Evolutionary conservation across 2,113 vertebrate species (phyloP).

Genomic region (Oreamnos americanus): DNA sequence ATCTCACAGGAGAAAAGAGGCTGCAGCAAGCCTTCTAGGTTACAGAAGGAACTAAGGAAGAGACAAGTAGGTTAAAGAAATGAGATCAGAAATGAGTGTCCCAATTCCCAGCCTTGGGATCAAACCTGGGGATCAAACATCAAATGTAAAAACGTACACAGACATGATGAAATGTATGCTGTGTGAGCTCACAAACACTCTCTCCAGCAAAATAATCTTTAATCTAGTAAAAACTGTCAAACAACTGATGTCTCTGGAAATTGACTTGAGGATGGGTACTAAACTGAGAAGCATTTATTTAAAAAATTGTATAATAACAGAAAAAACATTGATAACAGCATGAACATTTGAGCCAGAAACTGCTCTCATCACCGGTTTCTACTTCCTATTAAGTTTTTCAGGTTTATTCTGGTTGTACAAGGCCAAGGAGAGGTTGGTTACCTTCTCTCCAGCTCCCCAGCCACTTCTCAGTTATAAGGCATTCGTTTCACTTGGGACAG

Average conservation of each 20-base stretch:
- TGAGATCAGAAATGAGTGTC: neutral
- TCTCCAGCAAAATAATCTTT: neutral
- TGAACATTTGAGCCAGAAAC: neutral
- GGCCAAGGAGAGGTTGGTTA: neutral
- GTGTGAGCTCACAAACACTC: neutral
- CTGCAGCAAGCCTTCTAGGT: neutral
- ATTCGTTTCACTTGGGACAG: neutral
- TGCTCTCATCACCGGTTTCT: too few species aligned
- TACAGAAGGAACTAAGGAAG: neutral
- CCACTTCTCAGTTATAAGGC: neutral
- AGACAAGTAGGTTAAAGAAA: neutral
- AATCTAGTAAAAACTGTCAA: neutral
- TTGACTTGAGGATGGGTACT: neutral
- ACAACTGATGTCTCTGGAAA: slow-evolving; percentile 3
- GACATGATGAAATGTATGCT: neutral
- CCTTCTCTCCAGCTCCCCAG: neutral
- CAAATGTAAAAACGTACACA: neutral
- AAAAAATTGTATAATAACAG: neutral
- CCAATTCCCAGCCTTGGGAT: neutral
- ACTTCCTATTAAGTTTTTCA: neutral
- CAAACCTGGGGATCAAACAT: neutral
- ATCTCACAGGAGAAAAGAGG: neutral
- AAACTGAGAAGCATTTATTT: neutral
- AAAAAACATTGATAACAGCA: neutral
- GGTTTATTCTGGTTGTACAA: neutral